Base-by-base conservation (phyloP, 2,888 invertebrate species). In the Trissoscelio sp. region DNA sequence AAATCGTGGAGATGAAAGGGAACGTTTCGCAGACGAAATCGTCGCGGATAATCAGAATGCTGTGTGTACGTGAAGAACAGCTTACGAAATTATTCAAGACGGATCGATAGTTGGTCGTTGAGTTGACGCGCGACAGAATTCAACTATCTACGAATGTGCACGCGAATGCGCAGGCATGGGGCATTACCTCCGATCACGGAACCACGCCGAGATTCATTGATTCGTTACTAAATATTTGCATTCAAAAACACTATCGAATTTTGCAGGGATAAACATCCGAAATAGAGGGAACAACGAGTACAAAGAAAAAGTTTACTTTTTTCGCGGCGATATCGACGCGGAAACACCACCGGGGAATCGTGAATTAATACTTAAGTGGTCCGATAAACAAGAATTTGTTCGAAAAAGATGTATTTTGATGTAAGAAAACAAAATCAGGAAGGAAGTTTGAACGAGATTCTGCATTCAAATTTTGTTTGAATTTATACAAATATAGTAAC, bases 1-100 rank as follows among this genome's bases (percentile, higher is more conserved):
- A 37, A 51, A 22, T 51, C 9, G 20, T 2, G 18, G 46, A 66
- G 75, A 77, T 58, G 58, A 58, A 75, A 64, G 44, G 31, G 42
- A 60, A 18, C 39, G 58, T 60, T 77, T 46, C 22, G 31, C 31
- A 39, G 62, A 60, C 69, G 42, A 72, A 72, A 81, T 72, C 16
- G 69, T 70, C 39, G 48, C 62, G 66, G 81, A 78, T 84, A 86
- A 85, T 85, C 87, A 85, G 86, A 88, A 87, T 87, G 86, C 85
- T 85, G 85, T 86, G 84, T 86, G 86, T 84, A 85, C 85, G 85
- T 86, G 87, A 87, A 86, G 87, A 87, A 87, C 87, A 84, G 85
- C 84, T 85, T 86, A 84, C 87, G 88, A 88, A 89, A 89, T 89
- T 89, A 91, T 91, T 91, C 90, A 91, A 87, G 89, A 87, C 84